Percentiles rank a stretch among this genome's conserved stretches.
Conservation (phyloP, 2,113 vertebrate species). For the Leucosticte australis region DNA sequence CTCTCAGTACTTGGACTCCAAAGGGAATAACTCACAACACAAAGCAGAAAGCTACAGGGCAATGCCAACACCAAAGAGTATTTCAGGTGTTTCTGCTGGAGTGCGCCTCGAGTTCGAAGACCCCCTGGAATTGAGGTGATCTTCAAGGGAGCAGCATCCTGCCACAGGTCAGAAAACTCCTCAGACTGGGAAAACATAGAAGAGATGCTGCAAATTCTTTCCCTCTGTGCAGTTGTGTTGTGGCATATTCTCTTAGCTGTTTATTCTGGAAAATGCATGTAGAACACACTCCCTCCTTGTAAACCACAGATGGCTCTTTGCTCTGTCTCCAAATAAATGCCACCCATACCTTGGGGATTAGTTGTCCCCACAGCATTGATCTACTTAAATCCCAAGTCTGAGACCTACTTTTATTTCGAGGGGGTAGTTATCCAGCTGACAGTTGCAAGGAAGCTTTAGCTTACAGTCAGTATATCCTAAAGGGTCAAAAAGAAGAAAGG, state of each 20-base stretch:
- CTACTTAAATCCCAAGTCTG: not conserved
- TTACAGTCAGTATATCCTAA: not conserved
- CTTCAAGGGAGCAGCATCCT: not conserved
- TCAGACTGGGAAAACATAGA: not conserved
- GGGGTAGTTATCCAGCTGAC: not conserved
- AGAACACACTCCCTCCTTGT: not conserved
- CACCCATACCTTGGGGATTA: not conserved
- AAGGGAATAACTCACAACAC: conserved; percentile 46
- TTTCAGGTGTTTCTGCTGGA: conserved; percentile 32
- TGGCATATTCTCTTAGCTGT: not conserved
- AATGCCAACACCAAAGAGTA: conserved; percentile 30
- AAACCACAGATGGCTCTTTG: not conserved
- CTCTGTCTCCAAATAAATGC: not conserved
- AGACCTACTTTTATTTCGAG: not conserved
- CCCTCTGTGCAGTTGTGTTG: not conserved
- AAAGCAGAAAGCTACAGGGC: conserved; percentile 36
- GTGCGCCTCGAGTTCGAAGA: not conserved
- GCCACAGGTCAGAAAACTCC: not conserved
- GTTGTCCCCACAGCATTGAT: not conserved
- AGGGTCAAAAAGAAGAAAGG: not conserved
- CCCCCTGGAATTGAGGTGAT: not conserved
- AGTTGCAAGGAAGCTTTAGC: not conserved
- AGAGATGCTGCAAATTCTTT: not conserved
- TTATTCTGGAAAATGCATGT: not conserved
- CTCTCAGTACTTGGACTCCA: conserved; percentile 11